A percentile compares a stretch with the other conserved stretches of the same genome.
Conservation (phyloP, 2,797 vertebrate species). For the Eutrigla gurnardus region DNA sequence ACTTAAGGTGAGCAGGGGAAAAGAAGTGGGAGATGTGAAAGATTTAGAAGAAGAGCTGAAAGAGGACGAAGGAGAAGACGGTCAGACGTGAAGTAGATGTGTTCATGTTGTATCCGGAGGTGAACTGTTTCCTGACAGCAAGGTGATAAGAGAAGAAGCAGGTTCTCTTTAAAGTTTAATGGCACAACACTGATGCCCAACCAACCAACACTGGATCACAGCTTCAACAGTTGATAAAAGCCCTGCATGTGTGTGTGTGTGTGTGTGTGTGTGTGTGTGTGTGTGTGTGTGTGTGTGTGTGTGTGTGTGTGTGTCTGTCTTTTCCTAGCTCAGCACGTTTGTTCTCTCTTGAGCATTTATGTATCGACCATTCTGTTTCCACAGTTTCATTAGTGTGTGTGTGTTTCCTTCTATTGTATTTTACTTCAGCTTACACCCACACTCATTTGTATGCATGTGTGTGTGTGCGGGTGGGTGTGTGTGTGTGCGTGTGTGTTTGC, state of each 20-base stretch:
- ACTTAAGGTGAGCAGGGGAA: slow-evolving; percentile 6
- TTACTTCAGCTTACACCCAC: slow-evolving; percentile 34
- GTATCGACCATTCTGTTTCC: slow-evolving; percentile 36
- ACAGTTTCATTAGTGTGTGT: slow-evolving; percentile 14
- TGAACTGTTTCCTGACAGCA: slow-evolving; percentile 43
- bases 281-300: slow-evolving; percentile 17
- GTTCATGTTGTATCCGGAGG: slow-evolving; percentile 43
- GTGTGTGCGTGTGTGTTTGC: slow-evolving; percentile 18
- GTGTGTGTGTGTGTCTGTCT: slow-evolving; percentile 27
- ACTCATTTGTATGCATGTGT: slow-evolving; percentile 31
- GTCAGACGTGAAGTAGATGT: slow-evolving; percentile 19
- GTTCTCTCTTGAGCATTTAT: slow-evolving; percentile 41
- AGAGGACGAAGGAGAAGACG: background rate
- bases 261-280: slow-evolving; percentile 21
- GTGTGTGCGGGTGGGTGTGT: slow-evolving; percentile 9
- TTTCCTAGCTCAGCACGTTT: slow-evolving; percentile 41
- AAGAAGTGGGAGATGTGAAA: slow-evolving; percentile 2
- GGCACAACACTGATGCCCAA: slow-evolving; percentile 51
- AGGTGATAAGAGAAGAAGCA: slow-evolving; percentile 14
- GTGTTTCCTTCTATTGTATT: slow-evolving; percentile 73
- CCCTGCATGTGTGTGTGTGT: slow-evolving; percentile 15
- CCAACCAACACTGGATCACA: slow-evolving; percentile 45
- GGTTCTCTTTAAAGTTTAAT: slow-evolving; percentile 64
- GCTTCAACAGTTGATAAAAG: slow-evolving; percentile 59
- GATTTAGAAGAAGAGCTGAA: background rate